These are phyloP conservation scores for Lepidurus apus DNA, from an alignment of 1,140 invertebrate genomes.

Conservation along the genomic window DNA sequence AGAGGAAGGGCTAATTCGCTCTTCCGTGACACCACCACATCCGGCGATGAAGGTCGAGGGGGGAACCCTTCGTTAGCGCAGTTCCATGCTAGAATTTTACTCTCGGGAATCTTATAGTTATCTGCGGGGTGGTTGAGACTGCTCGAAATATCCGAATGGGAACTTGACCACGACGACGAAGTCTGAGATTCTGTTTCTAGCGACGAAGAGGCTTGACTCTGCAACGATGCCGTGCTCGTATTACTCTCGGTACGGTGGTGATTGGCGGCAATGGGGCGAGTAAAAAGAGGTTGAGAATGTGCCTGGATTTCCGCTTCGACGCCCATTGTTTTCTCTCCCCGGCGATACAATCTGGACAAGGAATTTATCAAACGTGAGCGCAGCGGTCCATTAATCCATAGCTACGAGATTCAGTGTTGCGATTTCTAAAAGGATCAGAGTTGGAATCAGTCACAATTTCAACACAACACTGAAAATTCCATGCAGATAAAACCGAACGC, in stretches of 20 bases:
- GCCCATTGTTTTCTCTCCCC: not conserved
- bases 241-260: not conserved
- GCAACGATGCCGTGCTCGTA: not conserved
- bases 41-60: constrained; percentile 12
- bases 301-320: not conserved
- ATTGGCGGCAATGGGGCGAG: constrained; percentile 1
- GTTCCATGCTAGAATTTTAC: not conserved
- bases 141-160: not conserved
- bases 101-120: not conserved
- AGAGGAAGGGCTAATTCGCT: constrained; percentile 14
- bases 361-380: not conserved
- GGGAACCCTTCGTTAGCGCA: not conserved
- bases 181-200: not conserved
- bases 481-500: not conserved
- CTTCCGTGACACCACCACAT: constrained; percentile 16
- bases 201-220: constrained; percentile 5
- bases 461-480: not conserved
- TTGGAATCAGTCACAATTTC: not conserved
- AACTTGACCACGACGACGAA: not conserved
- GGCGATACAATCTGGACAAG: not conserved
- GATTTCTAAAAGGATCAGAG: not conserved
- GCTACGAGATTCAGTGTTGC: not conserved
- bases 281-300: constrained; percentile 1
- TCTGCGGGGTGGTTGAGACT: not conserved
- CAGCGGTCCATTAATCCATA: not conserved